Conservation (phyloP, 2,113 vertebrate genomes). For the Notarius quadriscutis region DNA sequence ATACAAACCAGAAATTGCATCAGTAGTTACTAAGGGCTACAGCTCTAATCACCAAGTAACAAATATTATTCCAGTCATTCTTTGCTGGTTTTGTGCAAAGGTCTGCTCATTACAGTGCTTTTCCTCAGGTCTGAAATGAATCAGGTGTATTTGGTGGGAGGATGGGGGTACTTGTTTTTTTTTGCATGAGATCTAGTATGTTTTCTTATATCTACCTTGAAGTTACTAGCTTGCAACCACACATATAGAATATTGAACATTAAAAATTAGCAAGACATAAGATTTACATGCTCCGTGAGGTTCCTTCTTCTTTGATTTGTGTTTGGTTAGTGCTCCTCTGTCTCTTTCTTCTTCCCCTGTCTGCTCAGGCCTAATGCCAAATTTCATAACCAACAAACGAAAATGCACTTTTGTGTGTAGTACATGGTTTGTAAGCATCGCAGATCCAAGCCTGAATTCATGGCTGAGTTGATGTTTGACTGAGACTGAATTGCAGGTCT, state of each 20-base stretch:
- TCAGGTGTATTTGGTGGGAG: background rate
- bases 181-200: background rate
- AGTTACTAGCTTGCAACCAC: background rate
- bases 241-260: background rate
- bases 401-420: slow-evolving; percentile 7
- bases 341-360: background rate
- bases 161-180: background rate
- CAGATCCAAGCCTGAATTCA: background rate
- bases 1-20: slow-evolving; percentile 28
- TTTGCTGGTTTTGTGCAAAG: slow-evolving; percentile 10
- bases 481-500: slow-evolving; percentile 5
- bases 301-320: background rate
- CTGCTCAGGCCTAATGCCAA: background rate
- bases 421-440: background rate
- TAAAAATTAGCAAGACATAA: background rate
- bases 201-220: background rate
- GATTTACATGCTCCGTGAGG: background rate
- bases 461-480: slow-evolving; percentile 28
- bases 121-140: background rate
- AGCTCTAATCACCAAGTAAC: background rate
- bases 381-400: background rate
- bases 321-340: background rate
- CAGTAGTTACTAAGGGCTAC: background rate
- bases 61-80: background rate
- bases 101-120: background rate